Evolutionary conservation across 2,888 invertebrate genomes (phyloP), one percentile per base, ranked within the genome.

Genomic region (Andrena fulva): DNA sequence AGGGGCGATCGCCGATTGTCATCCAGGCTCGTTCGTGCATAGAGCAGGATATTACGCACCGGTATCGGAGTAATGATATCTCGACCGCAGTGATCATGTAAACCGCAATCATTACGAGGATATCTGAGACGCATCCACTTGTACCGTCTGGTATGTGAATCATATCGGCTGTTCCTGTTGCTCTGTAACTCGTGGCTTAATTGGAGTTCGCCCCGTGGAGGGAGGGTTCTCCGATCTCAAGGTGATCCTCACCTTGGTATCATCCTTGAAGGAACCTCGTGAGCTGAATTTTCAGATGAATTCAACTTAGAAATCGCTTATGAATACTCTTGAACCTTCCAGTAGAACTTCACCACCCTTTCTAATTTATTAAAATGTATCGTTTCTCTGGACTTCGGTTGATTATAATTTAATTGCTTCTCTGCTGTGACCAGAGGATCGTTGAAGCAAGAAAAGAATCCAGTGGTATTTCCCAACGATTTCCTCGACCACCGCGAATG

Each of bases 21-120:
- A 88, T 89, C 88, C 56, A 89, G 84, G 85, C 76, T 91, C 92
- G 90, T 88, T 92, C 92, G 91, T 93, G 92, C 92, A 92, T 92
- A 91, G 89, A 92, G 88, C 91, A 92, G 91, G 91, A 91, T 92
- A 92, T 92, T 89, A 91, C 91, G 86, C 86, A 87, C 83, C 84
- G 89, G 89, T 89, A 88, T 88, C 87, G 86, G 42, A 88, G 89
- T 91, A 91, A 91, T 91, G 90, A 91, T 90, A 91, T 87, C 88
- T 86, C 86, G 85, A 91, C 92, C 91, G 86, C 92, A 92, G 90
- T 91, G 90, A 90, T 81, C 80, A 80, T 78, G 12, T 79, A 79
- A 68, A 80, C 80, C 80, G 80, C 80, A 80, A 80, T 80, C 62
- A 79, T 80, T 68, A 79, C 80, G 56, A 80, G 66, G 50, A 80